A percentile compares a stretch with the other conserved stretches of the same genome.
phyloP scores from a whole-genome alignment of 2,888 invertebrate genomes.

The Spisula solida region DNA sequence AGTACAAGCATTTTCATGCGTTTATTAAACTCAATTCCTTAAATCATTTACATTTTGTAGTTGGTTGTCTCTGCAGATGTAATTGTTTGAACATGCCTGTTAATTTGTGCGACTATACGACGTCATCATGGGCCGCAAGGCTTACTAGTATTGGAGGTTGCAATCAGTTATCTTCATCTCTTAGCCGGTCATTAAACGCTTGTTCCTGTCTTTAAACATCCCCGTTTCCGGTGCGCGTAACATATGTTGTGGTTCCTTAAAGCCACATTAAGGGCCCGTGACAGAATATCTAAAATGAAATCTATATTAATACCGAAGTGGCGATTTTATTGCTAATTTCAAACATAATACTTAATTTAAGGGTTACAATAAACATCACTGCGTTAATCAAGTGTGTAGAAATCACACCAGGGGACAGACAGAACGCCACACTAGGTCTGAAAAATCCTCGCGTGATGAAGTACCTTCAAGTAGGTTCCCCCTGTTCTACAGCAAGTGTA shows the following conservation, averaged over 20 bases:
- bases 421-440: neutral
- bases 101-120: no score
- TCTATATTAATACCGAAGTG: neutral
- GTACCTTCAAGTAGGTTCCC: neutral
- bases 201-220: neutral
- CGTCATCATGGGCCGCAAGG: no score
- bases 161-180: neutral
- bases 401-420: neutral
- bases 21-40: neutral
- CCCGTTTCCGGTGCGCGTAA: neutral
- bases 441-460: neutral
- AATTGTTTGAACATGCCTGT: no score
- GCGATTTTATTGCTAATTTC: neutral
- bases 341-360: constrained; percentile 25
- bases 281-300: neutral
- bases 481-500: neutral
- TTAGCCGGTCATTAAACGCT: neutral
- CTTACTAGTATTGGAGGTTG: no score
- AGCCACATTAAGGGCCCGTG: neutral
- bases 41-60: no score
- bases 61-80: no score
- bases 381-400: neutral
- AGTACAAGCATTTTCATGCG: neutral
- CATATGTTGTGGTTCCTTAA: neutral
- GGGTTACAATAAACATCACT: neutral